phyloP scores from a whole-genome alignment of 2,113 vertebrate species.

The Sigmodon hispidus region DNA sequence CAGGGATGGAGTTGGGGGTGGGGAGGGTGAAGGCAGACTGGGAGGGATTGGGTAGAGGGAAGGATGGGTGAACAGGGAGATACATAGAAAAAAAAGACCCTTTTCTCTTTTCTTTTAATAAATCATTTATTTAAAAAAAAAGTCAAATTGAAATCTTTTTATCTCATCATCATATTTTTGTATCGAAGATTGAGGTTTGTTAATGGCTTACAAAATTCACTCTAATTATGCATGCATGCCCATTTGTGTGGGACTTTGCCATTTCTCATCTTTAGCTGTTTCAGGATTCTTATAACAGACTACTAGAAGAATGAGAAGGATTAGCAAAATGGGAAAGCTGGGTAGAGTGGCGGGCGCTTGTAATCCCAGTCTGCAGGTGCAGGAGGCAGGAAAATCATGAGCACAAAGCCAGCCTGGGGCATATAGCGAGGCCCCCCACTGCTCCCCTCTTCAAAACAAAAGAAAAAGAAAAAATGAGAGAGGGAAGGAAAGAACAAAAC shows the following conservation, averaged over 20 bases:
- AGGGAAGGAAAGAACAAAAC: background rate
- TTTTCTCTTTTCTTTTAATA: too few species aligned
- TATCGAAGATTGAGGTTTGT: background rate
- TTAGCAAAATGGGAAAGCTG: background rate
- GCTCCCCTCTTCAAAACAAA: too few species aligned
- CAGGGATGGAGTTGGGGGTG: too few species aligned
- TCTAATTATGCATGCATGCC: background rate
- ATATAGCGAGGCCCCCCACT: too few species aligned
- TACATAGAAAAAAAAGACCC: too few species aligned
- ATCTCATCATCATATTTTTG: background rate
- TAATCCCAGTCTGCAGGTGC: background rate
- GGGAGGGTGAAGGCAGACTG: too few species aligned
- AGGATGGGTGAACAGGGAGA: too few species aligned
- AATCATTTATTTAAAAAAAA: too few species aligned
- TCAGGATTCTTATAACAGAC: background rate
- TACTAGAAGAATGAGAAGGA: conserved; percentile 10
- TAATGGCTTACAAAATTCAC: background rate
- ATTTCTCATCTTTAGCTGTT: conserved; percentile 14
- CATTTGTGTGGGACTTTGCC: background rate
- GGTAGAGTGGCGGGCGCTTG: background rate
- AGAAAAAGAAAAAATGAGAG: background rate
- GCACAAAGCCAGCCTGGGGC: background rate
- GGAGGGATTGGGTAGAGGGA: too few species aligned
- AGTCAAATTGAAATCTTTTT: background rate
- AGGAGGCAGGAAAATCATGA: background rate